Evolutionary conservation across 2,888 invertebrate species (phyloP).

Genomic region (Rhaphigaster nebulosa): DNA sequence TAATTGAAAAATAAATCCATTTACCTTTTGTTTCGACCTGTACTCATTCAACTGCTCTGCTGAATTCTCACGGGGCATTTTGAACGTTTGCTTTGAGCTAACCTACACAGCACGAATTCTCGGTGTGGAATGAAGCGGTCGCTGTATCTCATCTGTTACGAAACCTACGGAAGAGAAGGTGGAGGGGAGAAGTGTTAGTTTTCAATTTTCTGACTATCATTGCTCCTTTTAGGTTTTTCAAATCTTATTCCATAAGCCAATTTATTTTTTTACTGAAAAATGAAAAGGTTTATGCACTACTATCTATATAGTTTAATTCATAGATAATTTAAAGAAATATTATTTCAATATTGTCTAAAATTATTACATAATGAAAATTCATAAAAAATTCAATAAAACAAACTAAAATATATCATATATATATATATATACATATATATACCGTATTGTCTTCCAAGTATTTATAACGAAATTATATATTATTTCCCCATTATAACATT

Average conservation of each 20-base stretch:
- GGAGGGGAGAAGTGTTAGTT: background rate
- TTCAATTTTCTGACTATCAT: background rate
- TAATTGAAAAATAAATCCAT: background rate
- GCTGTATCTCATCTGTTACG: background rate
- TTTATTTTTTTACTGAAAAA: background rate
- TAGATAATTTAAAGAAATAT: no score
- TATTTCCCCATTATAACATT: no score
- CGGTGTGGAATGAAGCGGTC: background rate
- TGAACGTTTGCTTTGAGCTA: background rate
- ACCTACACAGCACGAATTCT: background rate
- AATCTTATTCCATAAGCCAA: background rate
- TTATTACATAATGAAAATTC: no score
- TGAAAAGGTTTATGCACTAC: background rate
- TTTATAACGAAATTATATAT: no score
- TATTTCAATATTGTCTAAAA: no score
- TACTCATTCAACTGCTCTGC: slow-evolving; percentile 76
- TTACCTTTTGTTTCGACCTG: slow-evolving; percentile 75
- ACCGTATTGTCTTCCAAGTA: no score
- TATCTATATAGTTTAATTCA: no score
- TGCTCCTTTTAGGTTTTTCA: background rate
- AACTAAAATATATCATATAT: no score
- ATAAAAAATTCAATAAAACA: no score
- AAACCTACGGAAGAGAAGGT: background rate
- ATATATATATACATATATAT: no score
- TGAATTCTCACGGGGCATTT: slow-evolving; percentile 72